Evolutionary conservation across 2,797 vertebrate genomes (phyloP).

Genomic region (Nannoperca australis): DNA sequence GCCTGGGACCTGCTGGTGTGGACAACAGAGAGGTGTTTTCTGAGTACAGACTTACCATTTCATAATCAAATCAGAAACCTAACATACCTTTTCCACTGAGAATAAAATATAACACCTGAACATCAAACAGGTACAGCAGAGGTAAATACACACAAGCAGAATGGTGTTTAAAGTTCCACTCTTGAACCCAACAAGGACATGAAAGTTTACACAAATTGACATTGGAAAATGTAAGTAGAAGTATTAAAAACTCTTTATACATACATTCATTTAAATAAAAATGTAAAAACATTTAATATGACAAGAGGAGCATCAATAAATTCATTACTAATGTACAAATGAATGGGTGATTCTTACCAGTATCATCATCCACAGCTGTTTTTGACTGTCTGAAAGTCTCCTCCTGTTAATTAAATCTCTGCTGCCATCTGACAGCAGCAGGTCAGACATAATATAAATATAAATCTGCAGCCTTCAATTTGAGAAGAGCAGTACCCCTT

Average conservation of each 20-base stretch:
- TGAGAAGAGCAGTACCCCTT: neutral
- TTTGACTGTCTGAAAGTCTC: constrained; percentile 18
- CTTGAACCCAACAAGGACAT: neutral
- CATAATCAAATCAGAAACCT: neutral
- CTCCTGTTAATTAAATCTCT: constrained; percentile 33
- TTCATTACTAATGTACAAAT: constrained; percentile 5
- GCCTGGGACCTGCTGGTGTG: constrained; percentile 79
- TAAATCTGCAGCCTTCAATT: constrained; percentile 22
- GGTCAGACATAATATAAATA: constrained; percentile 13
- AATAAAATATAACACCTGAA: neutral
- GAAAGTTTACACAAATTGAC: neutral
- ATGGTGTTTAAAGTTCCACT: neutral
- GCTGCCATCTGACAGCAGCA: constrained; percentile 41
- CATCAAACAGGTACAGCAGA: constrained; percentile 3
- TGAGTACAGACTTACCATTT: neutral
- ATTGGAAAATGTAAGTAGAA: neutral
- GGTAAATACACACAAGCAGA: constrained; percentile 1
- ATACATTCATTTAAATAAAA: neutral
- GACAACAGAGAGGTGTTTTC: constrained; percentile 24
- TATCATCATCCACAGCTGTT: constrained; percentile 24
- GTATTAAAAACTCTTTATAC: neutral
- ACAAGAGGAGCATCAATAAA: neutral
- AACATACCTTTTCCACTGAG: neutral
- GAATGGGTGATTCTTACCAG: constrained; percentile 8
- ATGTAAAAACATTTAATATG: neutral